These are phyloP conservation scores for Calameuta pallipes DNA, from an alignment of 2,888 invertebrate species.

Conservation along the genomic window DNA sequence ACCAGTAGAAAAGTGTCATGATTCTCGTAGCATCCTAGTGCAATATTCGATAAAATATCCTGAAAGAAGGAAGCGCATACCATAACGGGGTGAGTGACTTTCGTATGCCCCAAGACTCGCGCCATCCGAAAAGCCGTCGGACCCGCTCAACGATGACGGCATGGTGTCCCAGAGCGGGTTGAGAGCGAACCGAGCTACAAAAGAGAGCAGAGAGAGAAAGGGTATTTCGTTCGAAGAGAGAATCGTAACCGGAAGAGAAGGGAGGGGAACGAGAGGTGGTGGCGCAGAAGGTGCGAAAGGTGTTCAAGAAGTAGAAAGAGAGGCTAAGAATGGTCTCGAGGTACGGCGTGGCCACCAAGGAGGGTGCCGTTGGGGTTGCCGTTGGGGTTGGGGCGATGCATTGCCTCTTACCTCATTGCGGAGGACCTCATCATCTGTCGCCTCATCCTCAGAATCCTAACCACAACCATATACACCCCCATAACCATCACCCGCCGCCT, in stretches of 20 bases:
- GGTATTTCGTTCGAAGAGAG: background rate
- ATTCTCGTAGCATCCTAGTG: background rate
- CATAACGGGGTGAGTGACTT: background rate
- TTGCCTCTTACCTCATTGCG: slow-evolving; percentile 49
- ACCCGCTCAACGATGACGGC: slow-evolving; percentile 26
- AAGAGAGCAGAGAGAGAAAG: slow-evolving; percentile 23
- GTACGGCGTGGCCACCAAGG: slow-evolving; percentile 56
- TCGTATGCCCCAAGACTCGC: background rate
- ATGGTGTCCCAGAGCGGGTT: slow-evolving; percentile 40
- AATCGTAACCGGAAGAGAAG: background rate
- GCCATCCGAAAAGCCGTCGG: background rate
- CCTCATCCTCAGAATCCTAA: slow-evolving; percentile 58
- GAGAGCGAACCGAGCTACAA: slow-evolving; percentile 14
- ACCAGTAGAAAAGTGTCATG: background rate
- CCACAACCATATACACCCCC: slow-evolving; percentile 57
- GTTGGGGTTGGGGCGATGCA: slow-evolving; percentile 57
- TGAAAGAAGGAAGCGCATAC: background rate
- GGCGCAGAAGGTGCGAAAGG: background rate
- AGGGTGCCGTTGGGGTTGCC: slow-evolving; percentile 59
- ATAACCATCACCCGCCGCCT: slow-evolving; percentile 55
- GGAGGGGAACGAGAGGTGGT: background rate
- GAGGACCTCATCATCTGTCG: slow-evolving; percentile 54
- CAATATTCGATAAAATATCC: background rate
- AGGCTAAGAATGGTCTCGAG: slow-evolving; percentile 54
- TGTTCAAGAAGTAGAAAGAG: background rate